These are phyloP conservation scores for Atractosteus spatula DNA, from an alignment of 2,113 vertebrate genomes.

Conservation along the genomic window DNA sequence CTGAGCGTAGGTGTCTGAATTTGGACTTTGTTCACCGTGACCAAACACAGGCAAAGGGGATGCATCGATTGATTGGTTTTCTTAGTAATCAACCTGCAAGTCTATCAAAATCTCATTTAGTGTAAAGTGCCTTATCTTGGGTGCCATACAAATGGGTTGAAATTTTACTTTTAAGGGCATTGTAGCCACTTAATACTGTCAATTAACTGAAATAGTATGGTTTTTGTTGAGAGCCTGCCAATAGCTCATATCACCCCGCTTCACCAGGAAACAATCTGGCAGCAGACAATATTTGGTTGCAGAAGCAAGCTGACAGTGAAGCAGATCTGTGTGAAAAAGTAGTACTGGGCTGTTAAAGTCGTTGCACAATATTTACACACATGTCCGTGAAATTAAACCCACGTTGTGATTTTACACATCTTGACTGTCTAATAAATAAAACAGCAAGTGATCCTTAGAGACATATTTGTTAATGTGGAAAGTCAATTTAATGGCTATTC, in stretches of 20 bases:
- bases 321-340: constrained; percentile 19
- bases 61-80: too few species aligned
- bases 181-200: constrained; percentile 35
- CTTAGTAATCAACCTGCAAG: too few species aligned
- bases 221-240: constrained; percentile 16
- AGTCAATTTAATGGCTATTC: too few species aligned
- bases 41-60: too few species aligned
- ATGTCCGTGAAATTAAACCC: constrained; percentile 28
- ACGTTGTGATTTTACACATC: constrained; percentile 18
- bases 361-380: constrained; percentile 26
- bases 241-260: constrained; percentile 6
- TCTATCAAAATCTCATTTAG: too few species aligned
- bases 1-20: constrained; percentile 41
- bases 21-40: constrained; percentile 14
- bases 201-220: constrained; percentile 26
- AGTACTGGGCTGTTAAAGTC: constrained; percentile 14
- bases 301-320: constrained; percentile 14
- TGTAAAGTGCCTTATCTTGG: neutral
- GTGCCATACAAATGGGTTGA: neutral
- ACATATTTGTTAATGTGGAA: too few species aligned
- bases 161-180: constrained; percentile 14
- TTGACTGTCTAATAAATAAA: constrained; percentile 36
- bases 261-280: neutral
- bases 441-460: constrained; percentile 20
- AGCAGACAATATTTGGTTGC: too few species aligned